Evolutionary conservation across 92 coral and sea anemone species (phyloP), one percentile per base, ranked within the genome.

Genomic region (Actinostola sp.): DNA sequence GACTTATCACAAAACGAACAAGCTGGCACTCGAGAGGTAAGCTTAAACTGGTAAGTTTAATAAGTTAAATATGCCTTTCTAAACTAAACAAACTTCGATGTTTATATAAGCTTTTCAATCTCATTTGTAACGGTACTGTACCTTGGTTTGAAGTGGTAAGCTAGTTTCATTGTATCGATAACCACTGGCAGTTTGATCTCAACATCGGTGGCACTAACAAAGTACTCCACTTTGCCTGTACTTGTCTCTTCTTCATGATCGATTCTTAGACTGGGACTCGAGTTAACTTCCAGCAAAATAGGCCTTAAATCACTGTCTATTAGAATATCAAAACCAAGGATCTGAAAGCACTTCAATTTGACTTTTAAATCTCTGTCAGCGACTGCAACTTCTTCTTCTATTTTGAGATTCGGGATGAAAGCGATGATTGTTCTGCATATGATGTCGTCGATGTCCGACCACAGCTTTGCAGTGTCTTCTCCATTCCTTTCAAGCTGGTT

Each of bases 321-420:
- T 57, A 90, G 49, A 45, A 90, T 87, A 78, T 90, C 96, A 79
- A 90, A 90, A 17, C 96, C 96, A 69, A 90, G 68, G 46, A 90
- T 86, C 61, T 90, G 96, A 72, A 90, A 90, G 50, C 87, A 87
- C 54, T 64, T 73, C 11, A 90, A 67, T 36, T 83, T 77, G 8
- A 62, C 83, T 71, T 90, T 90, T 79, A 87, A 16, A 5, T 80
- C 96, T 51, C 35, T 68, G 23, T 27, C 58, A 2, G 83, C 77
- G 26, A 75, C 77, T 8, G 72, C 60, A 26, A 80, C 51, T 31
- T 87, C 92, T 63, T 67, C 84, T 43, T 90, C 89, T 24, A 87
- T 65, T 57, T 78, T 82, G 31, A 90, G 67, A 33, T 72, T 60
- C 11, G 96, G 96, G n/a, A 83, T 51, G 41, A 90, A 84, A 20